Base-by-base conservation (phyloP, 2,797 vertebrate genomes). In the Austrolebias charrua region DNA sequence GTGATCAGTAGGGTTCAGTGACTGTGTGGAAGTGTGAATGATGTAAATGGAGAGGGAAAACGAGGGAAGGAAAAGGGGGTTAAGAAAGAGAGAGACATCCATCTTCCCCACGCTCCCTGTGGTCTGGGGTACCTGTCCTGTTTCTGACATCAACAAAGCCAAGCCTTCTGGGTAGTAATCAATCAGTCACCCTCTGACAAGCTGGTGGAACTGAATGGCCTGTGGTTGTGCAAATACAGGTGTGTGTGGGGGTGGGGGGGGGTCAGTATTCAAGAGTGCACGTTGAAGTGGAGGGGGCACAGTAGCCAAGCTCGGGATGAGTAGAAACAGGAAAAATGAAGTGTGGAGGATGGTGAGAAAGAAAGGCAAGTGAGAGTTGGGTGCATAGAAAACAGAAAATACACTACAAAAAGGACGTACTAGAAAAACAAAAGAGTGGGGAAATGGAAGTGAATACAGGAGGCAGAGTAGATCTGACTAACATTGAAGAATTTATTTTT, bases 131-230 rank as follows among this genome's bases (percentile, higher is more conserved):
- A 89, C 89, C 89, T 90, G 88, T 90, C 86, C 88, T 84, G 82
- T 82, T 84, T 79, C 80, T 86, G 87, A 89, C 88, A 88, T 83
- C 86, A 78, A 82, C 86, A 87, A 80, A 87, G 87, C 87, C 78
- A 77, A 86, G 84, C 86, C 89, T 89, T 90, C 87, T 86, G 88
- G 89, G 87, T 83, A 88, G 84, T 88, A 87, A 90, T 90, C 89
- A 90, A 90, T 90, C 88, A 90, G 88, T 88, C 85, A 86, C 86
- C 80, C 69, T 74, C 67, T 59, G 85, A 86, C 83, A 89, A 86
- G 85, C 82, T 88, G 76, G 83, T 24, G 63, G 80, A 88, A 86
- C 85, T 85, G 80, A 90, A 79, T 69, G 71, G 67, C 71, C 40
- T 73, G 63, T 43, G 62, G 73, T 66, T 53, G 49, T 50, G 57